These are phyloP conservation scores for Labia minor DNA, from an alignment of 2,888 invertebrate species.

Conservation along the genomic window DNA sequence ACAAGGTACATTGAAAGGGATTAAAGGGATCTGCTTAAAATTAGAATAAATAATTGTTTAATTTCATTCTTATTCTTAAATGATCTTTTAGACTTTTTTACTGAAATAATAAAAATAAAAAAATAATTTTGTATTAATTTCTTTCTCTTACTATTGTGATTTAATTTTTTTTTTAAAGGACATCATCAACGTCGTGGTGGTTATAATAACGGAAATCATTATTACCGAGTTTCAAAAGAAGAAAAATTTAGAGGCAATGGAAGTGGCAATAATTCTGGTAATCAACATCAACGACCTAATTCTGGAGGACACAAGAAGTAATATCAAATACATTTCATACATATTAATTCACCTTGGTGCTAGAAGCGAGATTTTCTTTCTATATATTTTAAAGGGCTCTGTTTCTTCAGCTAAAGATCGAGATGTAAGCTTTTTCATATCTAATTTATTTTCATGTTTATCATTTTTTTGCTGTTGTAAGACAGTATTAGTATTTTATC, in stretches of 20 bases:
- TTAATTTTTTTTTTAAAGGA: slow-evolving; percentile 9
- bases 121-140: too few relatives aligned
- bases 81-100: too few relatives aligned
- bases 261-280: slow-evolving; percentile 22
- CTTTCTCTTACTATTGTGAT: too few relatives aligned
- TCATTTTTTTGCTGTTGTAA: neutral
- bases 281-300: neutral
- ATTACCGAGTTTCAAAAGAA: slow-evolving; percentile 28
- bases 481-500: neutral
- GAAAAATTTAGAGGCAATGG: slow-evolving; percentile 26
- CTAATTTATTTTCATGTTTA: neutral
- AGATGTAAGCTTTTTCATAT: neutral
- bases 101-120: too few relatives aligned
- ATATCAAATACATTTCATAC: neutral
- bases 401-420: neutral
- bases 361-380: neutral
- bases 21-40: too few relatives aligned
- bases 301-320: neutral
- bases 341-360: neutral
- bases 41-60: too few relatives aligned
- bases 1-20: too few relatives aligned
- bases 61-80: too few relatives aligned
- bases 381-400: neutral
- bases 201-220: slow-evolving; percentile 28
- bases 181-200: slow-evolving; percentile 23